Conservation (phyloP, 2,888 invertebrate species). For the Trachelus tabidus region DNA sequence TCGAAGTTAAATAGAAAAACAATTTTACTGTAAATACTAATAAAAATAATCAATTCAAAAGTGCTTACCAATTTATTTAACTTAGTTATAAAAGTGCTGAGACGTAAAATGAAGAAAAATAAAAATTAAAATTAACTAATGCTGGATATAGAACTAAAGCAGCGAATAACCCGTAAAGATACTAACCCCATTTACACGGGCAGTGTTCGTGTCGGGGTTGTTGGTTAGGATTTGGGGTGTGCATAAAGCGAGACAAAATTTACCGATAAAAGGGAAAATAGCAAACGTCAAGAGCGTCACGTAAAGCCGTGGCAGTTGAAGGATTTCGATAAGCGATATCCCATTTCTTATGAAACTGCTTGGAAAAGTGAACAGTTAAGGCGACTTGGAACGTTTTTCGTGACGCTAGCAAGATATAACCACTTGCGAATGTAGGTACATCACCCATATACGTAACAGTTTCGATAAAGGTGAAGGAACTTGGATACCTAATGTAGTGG, state of each 20-base stretch:
- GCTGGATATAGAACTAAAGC: neutral
- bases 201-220: neutral
- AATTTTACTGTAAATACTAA: too few relatives aligned
- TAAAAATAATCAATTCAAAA: too few relatives aligned
- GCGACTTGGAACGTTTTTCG: neutral
- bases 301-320: neutral
- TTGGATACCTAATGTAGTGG: constrained; percentile 28
- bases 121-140: neutral
- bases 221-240: neutral
- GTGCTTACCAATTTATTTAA: too few relatives aligned
- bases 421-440: constrained; percentile 2
- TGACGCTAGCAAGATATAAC: neutral
- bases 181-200: neutral
- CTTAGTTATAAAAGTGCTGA: neutral
- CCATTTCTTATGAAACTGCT: constrained; percentile 2
- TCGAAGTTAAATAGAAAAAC: too few relatives aligned
- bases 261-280: neutral
- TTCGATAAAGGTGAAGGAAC: constrained; percentile 12
- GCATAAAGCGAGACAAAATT: neutral
- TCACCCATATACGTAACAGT: neutral
- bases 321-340: neutral
- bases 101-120: neutral
- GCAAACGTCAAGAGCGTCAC: neutral
- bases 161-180: neutral
- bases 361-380: neutral